phyloP scores from a whole-genome alignment of 2,797 vertebrate genomes.

The Tamandua tetradactyla region DNA sequence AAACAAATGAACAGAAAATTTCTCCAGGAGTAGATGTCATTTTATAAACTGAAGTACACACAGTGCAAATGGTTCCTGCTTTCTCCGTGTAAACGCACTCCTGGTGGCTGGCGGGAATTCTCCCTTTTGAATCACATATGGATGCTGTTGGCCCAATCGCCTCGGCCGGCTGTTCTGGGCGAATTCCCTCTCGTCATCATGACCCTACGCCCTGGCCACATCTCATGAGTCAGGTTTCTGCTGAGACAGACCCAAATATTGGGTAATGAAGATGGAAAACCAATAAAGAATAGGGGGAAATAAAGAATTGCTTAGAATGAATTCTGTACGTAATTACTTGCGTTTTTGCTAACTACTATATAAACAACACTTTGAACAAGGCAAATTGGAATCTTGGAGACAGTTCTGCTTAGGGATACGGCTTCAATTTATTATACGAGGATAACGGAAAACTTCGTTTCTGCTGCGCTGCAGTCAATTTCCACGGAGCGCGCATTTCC shows the following conservation, averaged over 20 bases:
- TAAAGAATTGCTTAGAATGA: constrained; percentile 80
- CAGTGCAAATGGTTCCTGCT: not conserved
- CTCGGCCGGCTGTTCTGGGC: not conserved
- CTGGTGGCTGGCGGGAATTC: not conserved
- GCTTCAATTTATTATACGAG: constrained; percentile 86
- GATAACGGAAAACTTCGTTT: constrained; percentile 86
- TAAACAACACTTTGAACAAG: constrained; percentile 87
- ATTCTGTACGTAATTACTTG: constrained; percentile 84
- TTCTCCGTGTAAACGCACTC: not conserved
- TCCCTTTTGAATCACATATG: not conserved
- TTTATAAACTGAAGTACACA: constrained; percentile 51
- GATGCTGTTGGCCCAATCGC: not conserved
- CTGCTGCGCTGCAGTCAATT: constrained; percentile 88
- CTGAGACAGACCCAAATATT: constrained; percentile 79
- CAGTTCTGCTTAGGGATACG: constrained; percentile 86
- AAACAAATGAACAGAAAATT: not conserved
- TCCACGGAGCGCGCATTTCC: constrained; percentile 86
- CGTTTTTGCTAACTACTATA: constrained; percentile 87
- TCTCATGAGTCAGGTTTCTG: constrained; percentile 76
- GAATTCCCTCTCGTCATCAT: too few species aligned
- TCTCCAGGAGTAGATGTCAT: constrained; percentile 70
- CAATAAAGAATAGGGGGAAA: constrained; percentile 65
- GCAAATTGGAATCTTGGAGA: constrained; percentile 86
- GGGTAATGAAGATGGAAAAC: constrained; percentile 85
- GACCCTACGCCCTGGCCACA: not conserved